These are phyloP conservation scores for Hyperoplus lanceolatus DNA, from an alignment of 2,797 vertebrate genomes.

Conservation along the genomic window DNA sequence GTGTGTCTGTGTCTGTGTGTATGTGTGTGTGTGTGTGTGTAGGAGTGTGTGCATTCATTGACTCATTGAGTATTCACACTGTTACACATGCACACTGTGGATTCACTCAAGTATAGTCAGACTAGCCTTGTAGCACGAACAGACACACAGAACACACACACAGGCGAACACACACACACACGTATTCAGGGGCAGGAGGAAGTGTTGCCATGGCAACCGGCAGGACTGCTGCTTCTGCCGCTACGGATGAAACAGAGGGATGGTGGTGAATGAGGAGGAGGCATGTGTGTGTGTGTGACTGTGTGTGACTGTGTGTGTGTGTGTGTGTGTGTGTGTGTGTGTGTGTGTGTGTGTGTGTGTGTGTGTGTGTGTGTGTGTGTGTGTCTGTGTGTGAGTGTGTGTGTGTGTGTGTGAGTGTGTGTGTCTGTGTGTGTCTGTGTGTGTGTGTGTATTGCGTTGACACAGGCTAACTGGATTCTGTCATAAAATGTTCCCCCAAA, in stretches of 20 bases:
- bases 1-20: no score
- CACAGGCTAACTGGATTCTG: conserved; percentile 49
- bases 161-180: conserved; percentile 57
- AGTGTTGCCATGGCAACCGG: conserved; percentile 89
- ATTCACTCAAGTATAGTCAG: conserved; percentile 61
- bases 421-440: background rate
- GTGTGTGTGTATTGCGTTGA: background rate
- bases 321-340: conserved; percentile 11
- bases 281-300: conserved; percentile 20
- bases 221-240: conserved; percentile 78
- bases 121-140: conserved; percentile 24
- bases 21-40: conserved; percentile 33
- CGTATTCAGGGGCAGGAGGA: conserved; percentile 79
- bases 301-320: conserved; percentile 9
- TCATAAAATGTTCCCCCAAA: conserved; percentile 29
- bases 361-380: conserved; percentile 11
- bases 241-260: conserved; percentile 74
- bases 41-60: conserved; percentile 64
- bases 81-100: conserved; percentile 70
- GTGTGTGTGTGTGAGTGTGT: conserved; percentile 3
- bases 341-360: background rate
- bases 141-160: conserved; percentile 8
- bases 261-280: conserved; percentile 38
- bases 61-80: conserved; percentile 75
- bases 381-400: conserved; percentile 13